Evolutionary conservation across 1,140 invertebrate species (phyloP), one percentile per base, ranked within the genome.

Genomic region (Trichogramma pretiosum): DNA sequence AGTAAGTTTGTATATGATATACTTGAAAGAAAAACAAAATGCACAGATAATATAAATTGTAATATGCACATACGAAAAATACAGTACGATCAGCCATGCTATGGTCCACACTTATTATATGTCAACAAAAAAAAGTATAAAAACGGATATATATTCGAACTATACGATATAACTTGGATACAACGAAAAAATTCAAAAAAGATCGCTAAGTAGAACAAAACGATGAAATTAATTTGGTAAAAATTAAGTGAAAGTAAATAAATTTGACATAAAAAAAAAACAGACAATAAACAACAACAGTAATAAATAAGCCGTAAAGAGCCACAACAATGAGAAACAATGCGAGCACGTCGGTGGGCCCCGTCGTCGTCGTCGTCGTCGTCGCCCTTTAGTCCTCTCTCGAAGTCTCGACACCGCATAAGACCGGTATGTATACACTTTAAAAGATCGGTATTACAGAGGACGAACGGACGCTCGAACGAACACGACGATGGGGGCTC

Each of bases 301-400:
- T 61, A 70, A 68, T 63, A 69, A n/a, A 68, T 65, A 72, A 72
- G 67, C 68, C 65, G 67, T 67, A 70, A 71, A 72, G 70, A 71
- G 70, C 70, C 68, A 72, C 68, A 72, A 71, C 68, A 70, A 72
- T 72, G 70, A 72, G 70, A 72, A 71, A 72, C 68, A 71, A 72
- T 72, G 68, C 67, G 70, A 72, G 67, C 65, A 72, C 63, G 59
- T 57, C n/a, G n/a, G 60, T 57, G 57, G 40, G 49, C 55, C 39
- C 37, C 42, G 57, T n/a, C n/a, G n/a, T n/a, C n/a, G n/a, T n/a
- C n/a, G n/a, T n/a, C n/a, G n/a, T n/a, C n/a, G n/a, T n/a, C n/a
- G n/a, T n/a, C n/a, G n/a, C n/a, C n/a, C n/a, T n/a, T n/a, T n/a
- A n/a, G n/a, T n/a, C n/a, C n/a, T n/a, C n/a, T n/a, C n/a, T n/a